Evolutionary conservation across 2,797 vertebrate genomes (phyloP), one percentile per base, ranked within the genome.

Genomic region (Hylomyscus alleni): DNA sequence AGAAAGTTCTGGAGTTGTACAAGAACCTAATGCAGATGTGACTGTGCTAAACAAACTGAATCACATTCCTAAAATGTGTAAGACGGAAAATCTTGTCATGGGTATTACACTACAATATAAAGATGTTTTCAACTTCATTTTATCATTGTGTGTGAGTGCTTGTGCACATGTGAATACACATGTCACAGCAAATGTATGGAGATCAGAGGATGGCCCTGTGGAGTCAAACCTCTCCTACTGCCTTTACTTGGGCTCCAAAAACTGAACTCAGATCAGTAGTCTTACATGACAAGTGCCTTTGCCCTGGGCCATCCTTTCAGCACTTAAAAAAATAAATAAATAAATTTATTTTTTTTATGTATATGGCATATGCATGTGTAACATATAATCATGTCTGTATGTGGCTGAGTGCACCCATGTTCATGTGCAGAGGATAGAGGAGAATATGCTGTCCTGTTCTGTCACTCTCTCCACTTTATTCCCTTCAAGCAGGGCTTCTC

Each of bases 1-100:
- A 93, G 78, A 84, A 31, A 52, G 58, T 93, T 90, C 65, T 90
- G 76, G 56, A 90, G 50, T 29, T 73, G 22, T 73, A 29, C 44
- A 85, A 29, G 31, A 52, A 34, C 17, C 29, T 60, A 26, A 3
- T 40, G 62, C 19, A 91, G 37, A 10, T 31, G 29, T 44, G 19
- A 77, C 40, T 29, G 6, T 65, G 76, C 69, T 73, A 37, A 90
- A 47, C 37, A 75, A 37, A 29, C 52, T 37, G 24, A 93, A 75
- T 9, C 31, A 31, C 9, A 60, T 3, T 54, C 52, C 91, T 52
- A 83, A 92, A 94, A 82, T n/a, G 40, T 22, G 52, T 76, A 80
- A 54, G 34, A 60, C 60, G 56, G 54, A 44, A 86, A 81, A 89
- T 62, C 58, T 17, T 58, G 85, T 47, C 52, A 14, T 15, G 11